A percentile compares a stretch with the other conserved stretches of the same genome.
phyloP scores from a whole-genome alignment of 2,113 vertebrate species.

The Toxostoma redivivum region DNA sequence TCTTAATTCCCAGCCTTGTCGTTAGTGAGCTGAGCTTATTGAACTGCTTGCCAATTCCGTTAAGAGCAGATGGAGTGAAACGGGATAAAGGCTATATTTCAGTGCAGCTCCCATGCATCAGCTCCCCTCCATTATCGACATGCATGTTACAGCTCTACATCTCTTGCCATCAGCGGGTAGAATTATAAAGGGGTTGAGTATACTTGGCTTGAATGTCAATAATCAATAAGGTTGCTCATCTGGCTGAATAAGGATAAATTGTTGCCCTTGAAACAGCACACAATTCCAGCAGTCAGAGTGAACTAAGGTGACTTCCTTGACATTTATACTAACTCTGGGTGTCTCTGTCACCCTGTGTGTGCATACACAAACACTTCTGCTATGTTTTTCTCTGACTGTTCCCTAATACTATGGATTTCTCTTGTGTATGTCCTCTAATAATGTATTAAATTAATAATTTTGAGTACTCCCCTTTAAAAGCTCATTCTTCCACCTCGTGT shows the following conservation, averaged over 20 bases:
- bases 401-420: background rate
- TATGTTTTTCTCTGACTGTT: background rate
- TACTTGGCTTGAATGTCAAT: conserved; percentile 14
- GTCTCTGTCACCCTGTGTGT: background rate
- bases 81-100: background rate
- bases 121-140: background rate
- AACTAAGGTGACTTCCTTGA: background rate
- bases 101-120: background rate
- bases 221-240: background rate
- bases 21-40: conserved; percentile 18
- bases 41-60: conserved; percentile 35
- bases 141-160: background rate
- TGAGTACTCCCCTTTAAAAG: background rate
- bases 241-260: conserved; percentile 30
- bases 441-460: background rate
- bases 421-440: background rate
- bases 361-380: background rate
- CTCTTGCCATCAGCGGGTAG: background rate
- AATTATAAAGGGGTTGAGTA: background rate
- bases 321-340: background rate
- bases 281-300: background rate
- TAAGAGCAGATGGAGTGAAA: conserved; percentile 51
- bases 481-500: background rate
- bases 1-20: conserved; percentile 1
- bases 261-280: conserved; percentile 12